phyloP scores from a whole-genome alignment of 2,113 vertebrate species.

The Prochilodus magdalenae region DNA sequence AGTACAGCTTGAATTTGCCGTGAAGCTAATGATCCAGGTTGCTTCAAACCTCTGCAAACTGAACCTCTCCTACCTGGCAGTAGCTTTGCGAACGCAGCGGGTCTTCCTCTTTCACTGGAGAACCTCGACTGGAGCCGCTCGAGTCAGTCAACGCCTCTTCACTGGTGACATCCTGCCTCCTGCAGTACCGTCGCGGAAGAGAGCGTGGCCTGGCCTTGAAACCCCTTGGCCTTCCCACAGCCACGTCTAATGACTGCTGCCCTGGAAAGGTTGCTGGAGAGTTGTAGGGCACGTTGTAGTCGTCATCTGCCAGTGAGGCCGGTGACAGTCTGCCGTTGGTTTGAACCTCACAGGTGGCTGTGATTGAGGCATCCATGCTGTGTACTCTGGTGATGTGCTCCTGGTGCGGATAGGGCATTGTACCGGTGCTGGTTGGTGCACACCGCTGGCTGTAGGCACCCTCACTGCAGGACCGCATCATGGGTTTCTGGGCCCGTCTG shows the following conservation, averaged over 20 bases:
- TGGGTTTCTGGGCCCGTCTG: constrained; percentile 77
- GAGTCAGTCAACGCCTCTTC: constrained; percentile 65
- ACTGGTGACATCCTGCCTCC: constrained; percentile 75
- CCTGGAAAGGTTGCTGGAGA: constrained; percentile 56
- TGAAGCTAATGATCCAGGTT: not conserved
- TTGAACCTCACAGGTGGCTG: constrained; percentile 56
- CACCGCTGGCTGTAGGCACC: constrained; percentile 77
- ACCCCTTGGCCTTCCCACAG: constrained; percentile 74
- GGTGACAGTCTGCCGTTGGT: constrained; percentile 72
- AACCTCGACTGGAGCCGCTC: constrained; percentile 63
- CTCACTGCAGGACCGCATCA: constrained; percentile 91
- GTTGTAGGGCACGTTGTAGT: constrained; percentile 69
- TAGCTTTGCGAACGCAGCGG: constrained; percentile 54
- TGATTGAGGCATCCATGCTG: constrained; percentile 74
- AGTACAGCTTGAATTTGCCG: not conserved
- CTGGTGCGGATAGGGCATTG: constrained; percentile 55
- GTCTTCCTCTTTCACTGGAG: constrained; percentile 39
- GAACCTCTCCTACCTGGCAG: constrained; percentile 72
- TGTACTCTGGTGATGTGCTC: constrained; percentile 68
- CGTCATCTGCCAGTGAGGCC: constrained; percentile 58
- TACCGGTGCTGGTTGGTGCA: constrained; percentile 44
- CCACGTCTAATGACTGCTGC: constrained; percentile 68
- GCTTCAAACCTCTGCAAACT: not conserved
- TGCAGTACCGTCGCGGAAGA: constrained; percentile 80
- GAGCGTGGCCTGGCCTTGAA: constrained; percentile 75